Conservation (phyloP, 2,797 vertebrate genomes). For the Channa striata region DNA sequence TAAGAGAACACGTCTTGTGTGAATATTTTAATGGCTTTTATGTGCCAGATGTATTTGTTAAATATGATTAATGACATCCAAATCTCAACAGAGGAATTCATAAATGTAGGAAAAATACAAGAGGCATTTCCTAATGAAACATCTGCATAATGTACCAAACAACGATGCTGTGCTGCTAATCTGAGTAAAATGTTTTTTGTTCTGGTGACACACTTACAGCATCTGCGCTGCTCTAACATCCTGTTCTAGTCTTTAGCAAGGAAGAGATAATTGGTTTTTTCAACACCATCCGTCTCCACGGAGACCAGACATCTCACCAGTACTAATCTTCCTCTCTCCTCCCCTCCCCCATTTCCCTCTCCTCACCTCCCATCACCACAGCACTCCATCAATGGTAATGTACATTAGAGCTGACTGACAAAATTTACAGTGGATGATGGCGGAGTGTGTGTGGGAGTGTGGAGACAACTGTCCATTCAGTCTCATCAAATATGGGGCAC, state of each 20-base stretch:
- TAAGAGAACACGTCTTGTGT: constrained; percentile 13
- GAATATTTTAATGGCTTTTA: constrained; percentile 43
- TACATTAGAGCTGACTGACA: constrained; percentile 67
- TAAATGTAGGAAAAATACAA: constrained; percentile 44
- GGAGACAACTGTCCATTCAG: constrained; percentile 31
- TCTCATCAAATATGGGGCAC: constrained; percentile 54
- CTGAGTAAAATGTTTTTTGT: constrained; percentile 67
- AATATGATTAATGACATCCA: constrained; percentile 44
- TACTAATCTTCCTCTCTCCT: constrained; percentile 64
- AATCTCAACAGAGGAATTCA: constrained; percentile 27
- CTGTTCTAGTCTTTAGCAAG: constrained; percentile 74
- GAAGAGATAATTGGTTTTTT: constrained; percentile 80
- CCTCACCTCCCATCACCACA: constrained; percentile 59
- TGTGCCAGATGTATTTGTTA: constrained; percentile 32
- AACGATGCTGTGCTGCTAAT: constrained; percentile 58
- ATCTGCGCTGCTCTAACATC: constrained; percentile 67
- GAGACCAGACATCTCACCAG: constrained; percentile 78
- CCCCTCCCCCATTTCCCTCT: constrained; percentile 19
- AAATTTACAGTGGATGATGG: constrained; percentile 58
- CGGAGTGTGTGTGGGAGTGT: constrained; percentile 1
- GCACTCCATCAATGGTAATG: constrained; percentile 66
- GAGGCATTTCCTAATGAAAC: constrained; percentile 55
- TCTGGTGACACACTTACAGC: constrained; percentile 74
- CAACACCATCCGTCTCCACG: constrained; percentile 77
- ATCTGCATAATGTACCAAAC: constrained; percentile 64